Percentiles rank a stretch among this genome's conserved stretches.
phyloP scores from a whole-genome alignment of 2,888 invertebrate genomes.

The Sepioteuthis lessoniana region DNA sequence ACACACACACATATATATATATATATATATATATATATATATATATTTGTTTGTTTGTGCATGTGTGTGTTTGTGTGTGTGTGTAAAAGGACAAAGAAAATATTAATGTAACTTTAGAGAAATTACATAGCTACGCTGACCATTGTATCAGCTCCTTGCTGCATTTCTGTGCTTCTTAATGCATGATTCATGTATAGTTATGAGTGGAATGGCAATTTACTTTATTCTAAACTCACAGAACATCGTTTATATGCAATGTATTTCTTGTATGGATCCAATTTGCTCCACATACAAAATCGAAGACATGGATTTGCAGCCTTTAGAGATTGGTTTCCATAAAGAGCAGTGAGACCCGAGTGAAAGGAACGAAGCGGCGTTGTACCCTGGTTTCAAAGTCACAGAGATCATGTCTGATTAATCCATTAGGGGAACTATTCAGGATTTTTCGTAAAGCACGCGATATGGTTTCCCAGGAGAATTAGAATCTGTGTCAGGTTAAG shows the following conservation, averaged over 20 bases:
- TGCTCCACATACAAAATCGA: neutral
- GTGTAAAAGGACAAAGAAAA: no score
- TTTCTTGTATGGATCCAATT: neutral
- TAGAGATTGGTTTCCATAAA: neutral
- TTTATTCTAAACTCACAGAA: neutral
- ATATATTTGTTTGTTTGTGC: no score
- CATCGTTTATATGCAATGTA: neutral
- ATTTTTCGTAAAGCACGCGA: neutral
- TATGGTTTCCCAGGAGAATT: neutral
- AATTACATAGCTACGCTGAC: no score
- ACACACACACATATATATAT: no score
- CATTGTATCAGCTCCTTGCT: no score
- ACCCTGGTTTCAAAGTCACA: neutral
- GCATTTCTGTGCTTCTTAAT: no score
- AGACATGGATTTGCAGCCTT: neutral
- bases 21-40: no score
- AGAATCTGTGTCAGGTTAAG: neutral
- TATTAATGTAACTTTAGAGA: no score
- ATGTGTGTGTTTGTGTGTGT: no score
- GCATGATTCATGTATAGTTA: no score
- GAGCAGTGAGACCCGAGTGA: no score
- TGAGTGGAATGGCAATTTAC: neutral
- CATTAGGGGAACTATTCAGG: neutral
- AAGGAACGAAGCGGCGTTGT: neutral
- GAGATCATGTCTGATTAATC: neutral